Percentiles rank a stretch among this genome's conserved stretches.
Conservation (phyloP, 2,888 invertebrate genomes). For the Protophormia terraenovae region DNA sequence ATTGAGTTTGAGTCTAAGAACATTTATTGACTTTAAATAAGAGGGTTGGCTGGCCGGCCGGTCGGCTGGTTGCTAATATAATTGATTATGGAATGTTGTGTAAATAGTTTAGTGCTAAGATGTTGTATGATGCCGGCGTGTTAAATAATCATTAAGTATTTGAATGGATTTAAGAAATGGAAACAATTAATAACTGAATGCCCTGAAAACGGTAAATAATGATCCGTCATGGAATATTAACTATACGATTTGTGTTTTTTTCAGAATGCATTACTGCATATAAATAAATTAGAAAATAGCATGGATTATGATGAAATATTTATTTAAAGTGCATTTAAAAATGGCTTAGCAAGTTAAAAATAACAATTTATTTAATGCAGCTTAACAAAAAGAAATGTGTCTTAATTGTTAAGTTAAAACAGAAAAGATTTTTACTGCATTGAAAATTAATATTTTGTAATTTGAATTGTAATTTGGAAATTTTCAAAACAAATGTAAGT, state of each 20-base stretch:
- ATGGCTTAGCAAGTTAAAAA: too few species aligned
- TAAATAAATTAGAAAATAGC: too few species aligned
- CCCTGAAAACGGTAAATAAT: neutral
- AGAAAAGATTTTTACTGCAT: too few species aligned
- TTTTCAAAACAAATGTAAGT: too few species aligned
- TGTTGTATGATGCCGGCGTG: neutral
- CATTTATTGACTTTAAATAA: neutral
- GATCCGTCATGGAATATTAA: neutral
- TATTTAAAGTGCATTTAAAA: too few species aligned
- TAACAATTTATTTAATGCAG: too few species aligned
- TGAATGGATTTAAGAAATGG: neutral
- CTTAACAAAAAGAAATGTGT: too few species aligned
- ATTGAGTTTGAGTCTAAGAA: neutral
- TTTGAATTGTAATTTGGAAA: too few species aligned
- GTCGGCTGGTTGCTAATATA: neutral
- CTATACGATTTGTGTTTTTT: neutral
- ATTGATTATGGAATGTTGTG: slow-evolving; percentile 8
- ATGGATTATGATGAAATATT: too few species aligned
- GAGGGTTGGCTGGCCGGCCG: neutral
- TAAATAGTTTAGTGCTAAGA: neutral
- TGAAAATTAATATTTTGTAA: too few species aligned
- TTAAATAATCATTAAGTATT: slow-evolving; percentile 10
- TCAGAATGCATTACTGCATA: too few species aligned
- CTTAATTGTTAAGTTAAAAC: too few species aligned
- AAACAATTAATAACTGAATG: slow-evolving; percentile 24